Base-by-base conservation (phyloP, 2,797 vertebrate species). In the Leuciscus waleckii region DNA sequence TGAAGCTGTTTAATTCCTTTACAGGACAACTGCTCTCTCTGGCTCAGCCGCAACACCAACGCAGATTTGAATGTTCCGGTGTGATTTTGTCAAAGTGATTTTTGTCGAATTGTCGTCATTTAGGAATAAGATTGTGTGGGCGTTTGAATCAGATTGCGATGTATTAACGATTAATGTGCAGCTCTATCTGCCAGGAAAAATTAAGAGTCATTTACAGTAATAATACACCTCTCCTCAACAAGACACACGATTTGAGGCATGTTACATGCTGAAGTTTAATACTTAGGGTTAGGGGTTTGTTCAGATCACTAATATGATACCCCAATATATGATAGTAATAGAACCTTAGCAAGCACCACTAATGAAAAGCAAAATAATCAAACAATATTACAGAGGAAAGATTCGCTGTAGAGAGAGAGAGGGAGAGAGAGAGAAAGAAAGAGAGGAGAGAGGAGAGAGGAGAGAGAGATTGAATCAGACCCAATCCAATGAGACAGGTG, bases 281-380 rank as follows among this genome's bases (percentile, higher is more conserved):
- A 65, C 39, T 79, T 65, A 11, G 77, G 58, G 58, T 65, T 21
- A 21, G 39, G 39, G 65, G 21, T 39, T 37, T 81, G 32, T 54
- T 43, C 5, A 32, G 46, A 79, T 79, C 77, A 63, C 58, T 65
- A 43, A 46, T 49, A 49, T 49, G 46, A 49, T 49, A 16, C 77
- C 58, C 58, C n/a, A 46, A 79, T 29, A 41, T 43, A 82, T 58
- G 51, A 46, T 41, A 46, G 39, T 73, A 73, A 73, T 16, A 61
- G 54, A 61, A 39, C 54, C 69, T 73, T 29, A 71, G 51, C 49
- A 71, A 39, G 26, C 51, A 81, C 77, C 77, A 79, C 79, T 54
- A 81, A 54, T 70, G 4, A 49, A 29, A 68, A 76, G 23, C 6
- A 54, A 51, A 39, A 39, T 0, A 76, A 77, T 67, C 32, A 67